phyloP scores from a whole-genome alignment of 2,888 invertebrate genomes.

The Colletes collaris region DNA sequence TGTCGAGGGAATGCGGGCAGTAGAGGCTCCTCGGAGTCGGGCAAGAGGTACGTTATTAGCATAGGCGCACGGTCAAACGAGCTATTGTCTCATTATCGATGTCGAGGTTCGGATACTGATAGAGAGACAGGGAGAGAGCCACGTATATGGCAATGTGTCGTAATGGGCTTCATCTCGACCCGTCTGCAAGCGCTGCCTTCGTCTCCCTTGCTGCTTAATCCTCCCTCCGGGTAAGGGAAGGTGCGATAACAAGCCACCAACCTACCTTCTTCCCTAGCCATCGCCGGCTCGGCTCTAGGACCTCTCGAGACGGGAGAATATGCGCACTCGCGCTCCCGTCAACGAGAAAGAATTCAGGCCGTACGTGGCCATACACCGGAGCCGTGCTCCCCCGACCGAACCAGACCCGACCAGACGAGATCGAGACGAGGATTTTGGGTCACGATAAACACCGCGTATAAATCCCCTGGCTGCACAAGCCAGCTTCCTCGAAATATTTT shows the following conservation, averaged over 20 bases:
- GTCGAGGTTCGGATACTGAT: constrained; percentile 48
- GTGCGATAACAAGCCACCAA: constrained; percentile 78
- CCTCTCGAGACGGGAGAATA: constrained; percentile 76
- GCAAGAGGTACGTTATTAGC: constrained; percentile 51
- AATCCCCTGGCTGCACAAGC: neutral
- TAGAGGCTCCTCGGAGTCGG: constrained; percentile 38
- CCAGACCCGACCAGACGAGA: constrained; percentile 23
- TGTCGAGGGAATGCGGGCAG: constrained; percentile 28
- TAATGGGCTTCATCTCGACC: constrained; percentile 64
- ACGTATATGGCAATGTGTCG: constrained; percentile 38
- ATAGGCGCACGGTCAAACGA: constrained; percentile 65
- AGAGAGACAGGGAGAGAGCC: neutral
- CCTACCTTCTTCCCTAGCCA: constrained; percentile 68
- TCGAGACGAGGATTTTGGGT: constrained; percentile 51
- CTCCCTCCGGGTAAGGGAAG: constrained; percentile 59
- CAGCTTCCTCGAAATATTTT: neutral
- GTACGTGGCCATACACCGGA: constrained; percentile 46
- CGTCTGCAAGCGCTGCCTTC: constrained; percentile 63
- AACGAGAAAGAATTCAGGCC: constrained; percentile 72
- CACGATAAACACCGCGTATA: constrained; percentile 26
- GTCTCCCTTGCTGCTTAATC: constrained; percentile 55
- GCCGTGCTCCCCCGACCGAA: constrained; percentile 17
- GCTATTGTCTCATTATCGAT: constrained; percentile 68
- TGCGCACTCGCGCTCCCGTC: constrained; percentile 68
- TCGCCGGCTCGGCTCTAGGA: constrained; percentile 73